A percentile compares a stretch with the other conserved stretches of the same genome.
Conservation (phyloP, 2,113 vertebrate genomes). For the Cyprinodon variegatus region DNA sequence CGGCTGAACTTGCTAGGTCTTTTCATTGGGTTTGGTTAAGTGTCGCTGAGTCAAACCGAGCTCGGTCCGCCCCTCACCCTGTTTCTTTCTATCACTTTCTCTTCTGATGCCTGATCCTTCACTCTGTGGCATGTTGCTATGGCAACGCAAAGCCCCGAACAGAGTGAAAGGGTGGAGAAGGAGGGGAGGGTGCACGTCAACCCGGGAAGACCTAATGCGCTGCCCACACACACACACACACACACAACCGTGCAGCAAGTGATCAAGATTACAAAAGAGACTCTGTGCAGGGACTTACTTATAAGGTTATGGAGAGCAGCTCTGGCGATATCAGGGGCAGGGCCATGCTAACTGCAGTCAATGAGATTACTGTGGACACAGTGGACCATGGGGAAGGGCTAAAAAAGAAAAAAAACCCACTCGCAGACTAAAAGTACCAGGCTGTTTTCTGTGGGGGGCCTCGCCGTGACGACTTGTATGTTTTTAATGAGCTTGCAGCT, state of each 20-base stretch:
- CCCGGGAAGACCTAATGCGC: conserved; percentile 65
- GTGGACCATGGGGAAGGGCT: conserved; percentile 24
- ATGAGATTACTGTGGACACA: conserved; percentile 71
- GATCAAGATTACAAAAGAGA: conserved; percentile 78
- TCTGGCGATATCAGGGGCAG: conserved; percentile 68
- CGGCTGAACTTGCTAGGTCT: no score
- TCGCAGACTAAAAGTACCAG: conserved; percentile 13
- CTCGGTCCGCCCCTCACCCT: conserved; percentile 42
- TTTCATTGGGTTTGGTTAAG: conserved; percentile 16
- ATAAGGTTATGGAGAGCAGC: conserved; percentile 78
- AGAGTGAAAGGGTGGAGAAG: conserved; percentile 56
- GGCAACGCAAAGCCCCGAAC: conserved; percentile 72
- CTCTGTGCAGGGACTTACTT: conserved; percentile 76
- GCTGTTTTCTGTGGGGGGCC: conserved; percentile 19
- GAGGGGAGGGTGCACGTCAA: conserved; percentile 47
- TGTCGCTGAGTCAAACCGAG: conserved; percentile 61
- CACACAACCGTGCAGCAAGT: conserved; percentile 45
- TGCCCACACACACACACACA: conserved; percentile 52
- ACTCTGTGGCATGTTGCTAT: conserved; percentile 77
- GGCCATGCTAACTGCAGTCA: conserved; percentile 67
- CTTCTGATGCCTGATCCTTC: conserved; percentile 75
- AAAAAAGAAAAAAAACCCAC: not conserved
- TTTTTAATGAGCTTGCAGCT: conserved; percentile 67
- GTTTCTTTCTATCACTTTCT: conserved; percentile 63
- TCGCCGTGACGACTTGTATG: conserved; percentile 45